A percentile compares a stretch with the other conserved stretches of the same genome.
phyloP scores from a whole-genome alignment of 2,797 vertebrate species.

The Hirundo rustica region DNA sequence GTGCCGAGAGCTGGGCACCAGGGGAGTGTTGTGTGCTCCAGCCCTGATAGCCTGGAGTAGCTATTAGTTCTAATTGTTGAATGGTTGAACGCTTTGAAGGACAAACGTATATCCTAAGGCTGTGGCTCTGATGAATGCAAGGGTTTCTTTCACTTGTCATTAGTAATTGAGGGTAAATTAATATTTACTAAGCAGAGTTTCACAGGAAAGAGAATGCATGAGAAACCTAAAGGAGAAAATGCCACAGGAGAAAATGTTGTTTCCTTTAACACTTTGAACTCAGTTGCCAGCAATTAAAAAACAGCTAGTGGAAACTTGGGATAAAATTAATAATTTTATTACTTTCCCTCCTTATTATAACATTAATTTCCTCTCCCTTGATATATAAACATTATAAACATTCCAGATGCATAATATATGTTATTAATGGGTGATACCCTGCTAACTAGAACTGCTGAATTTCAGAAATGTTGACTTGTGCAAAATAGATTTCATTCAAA shows the following conservation, averaged over 20 bases:
- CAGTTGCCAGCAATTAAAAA: slow-evolving; percentile 34
- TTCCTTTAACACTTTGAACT: slow-evolving; percentile 47
- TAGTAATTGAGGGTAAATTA: slow-evolving; percentile 79
- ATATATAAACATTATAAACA: background rate
- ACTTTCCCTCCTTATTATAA: background rate
- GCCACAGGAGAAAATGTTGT: background rate
- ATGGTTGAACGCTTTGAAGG: slow-evolving; percentile 82
- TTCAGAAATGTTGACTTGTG: background rate
- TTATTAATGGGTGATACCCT: background rate
- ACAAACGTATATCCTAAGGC: slow-evolving; percentile 68
- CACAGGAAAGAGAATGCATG: slow-evolving; percentile 35
- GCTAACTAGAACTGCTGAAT: background rate
- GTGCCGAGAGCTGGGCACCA: background rate
- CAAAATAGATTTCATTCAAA: background rate
- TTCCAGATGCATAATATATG: background rate
- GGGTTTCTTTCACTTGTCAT: slow-evolving; percentile 82
- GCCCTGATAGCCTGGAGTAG: slow-evolving; percentile 70
- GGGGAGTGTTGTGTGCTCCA: slow-evolving; percentile 35
- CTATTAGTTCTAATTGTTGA: slow-evolving; percentile 80
- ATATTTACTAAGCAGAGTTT: slow-evolving; percentile 81
- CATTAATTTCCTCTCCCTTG: background rate
- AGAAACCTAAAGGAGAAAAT: slow-evolving; percentile 27
- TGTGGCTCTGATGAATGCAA: slow-evolving; percentile 71
- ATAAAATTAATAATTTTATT: slow-evolving; percentile 23
- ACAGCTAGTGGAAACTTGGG: slow-evolving; percentile 6